phyloP scores from a whole-genome alignment of 2,888 invertebrate genomes.

The Coenonympha arcania region DNA sequence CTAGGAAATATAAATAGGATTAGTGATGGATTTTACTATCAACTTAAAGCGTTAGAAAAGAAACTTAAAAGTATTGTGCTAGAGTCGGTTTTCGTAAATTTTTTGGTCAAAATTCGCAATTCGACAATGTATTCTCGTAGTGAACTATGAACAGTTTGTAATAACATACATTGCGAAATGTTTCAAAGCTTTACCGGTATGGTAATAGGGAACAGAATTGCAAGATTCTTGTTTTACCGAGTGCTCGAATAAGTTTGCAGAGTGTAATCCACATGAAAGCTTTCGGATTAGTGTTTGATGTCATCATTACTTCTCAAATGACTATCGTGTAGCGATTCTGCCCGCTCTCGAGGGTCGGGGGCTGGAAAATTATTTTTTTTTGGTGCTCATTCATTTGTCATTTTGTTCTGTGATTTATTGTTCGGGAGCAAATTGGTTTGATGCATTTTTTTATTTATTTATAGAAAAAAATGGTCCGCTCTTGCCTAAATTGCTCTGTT shows the following conservation, averaged over 20 bases:
- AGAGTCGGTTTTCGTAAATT: conserved; percentile 30
- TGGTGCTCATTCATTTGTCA: conserved; percentile 33
- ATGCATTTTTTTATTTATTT: conserved; percentile 3
- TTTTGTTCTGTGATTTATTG: conserved; percentile 56
- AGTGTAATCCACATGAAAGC: conserved; percentile 73
- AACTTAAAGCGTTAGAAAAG: conserved; percentile 7
- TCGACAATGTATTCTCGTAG: conserved; percentile 40
- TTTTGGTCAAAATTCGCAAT: conserved; percentile 24
- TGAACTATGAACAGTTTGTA: conserved; percentile 13
- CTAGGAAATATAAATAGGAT: conserved; percentile 16
- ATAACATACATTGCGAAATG: neutral
- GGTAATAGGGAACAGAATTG: conserved; percentile 32
- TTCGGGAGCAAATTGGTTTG: conserved; percentile 38
- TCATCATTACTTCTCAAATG: conserved; percentile 72
- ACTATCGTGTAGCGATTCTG: conserved; percentile 67
- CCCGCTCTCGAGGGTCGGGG: conserved; percentile 46
- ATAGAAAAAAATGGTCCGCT: too few species aligned
- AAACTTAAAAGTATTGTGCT: conserved; percentile 11
- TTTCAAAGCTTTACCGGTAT: conserved; percentile 7
- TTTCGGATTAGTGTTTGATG: conserved; percentile 74
- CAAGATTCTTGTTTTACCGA: neutral
- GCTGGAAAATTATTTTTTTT: conserved; percentile 40
- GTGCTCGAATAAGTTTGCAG: conserved; percentile 30
- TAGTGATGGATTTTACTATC: conserved; percentile 12
- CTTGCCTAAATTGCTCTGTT: too few species aligned